phyloP scores from a whole-genome alignment of 2,797 vertebrate genomes.

The Tokudaia tokunoshimensis region DNA sequence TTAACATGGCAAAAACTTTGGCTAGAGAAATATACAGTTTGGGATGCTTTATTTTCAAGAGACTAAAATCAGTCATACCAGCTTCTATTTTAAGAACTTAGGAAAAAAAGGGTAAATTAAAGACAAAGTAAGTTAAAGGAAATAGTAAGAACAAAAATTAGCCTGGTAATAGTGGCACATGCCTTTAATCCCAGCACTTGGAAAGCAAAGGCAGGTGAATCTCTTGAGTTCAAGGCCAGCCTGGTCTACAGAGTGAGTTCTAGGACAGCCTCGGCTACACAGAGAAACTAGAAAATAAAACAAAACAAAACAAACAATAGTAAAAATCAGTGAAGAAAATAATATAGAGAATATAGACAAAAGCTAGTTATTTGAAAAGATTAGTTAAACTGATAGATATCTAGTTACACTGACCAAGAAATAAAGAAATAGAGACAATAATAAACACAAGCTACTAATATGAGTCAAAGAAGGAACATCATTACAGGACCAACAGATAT shows the following conservation, averaged over 20 bases:
- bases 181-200: background rate
- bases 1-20: background rate
- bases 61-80: background rate
- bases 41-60: background rate
- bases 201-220: background rate
- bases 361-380: background rate
- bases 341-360: background rate
- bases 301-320: background rate
- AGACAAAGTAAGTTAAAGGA: background rate
- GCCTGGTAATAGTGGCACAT: background rate
- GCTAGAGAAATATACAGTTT: background rate
- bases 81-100: background rate
- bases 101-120: background rate
- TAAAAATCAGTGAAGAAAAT: background rate
- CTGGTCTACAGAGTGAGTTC: background rate
- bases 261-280: background rate
- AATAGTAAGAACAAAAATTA: background rate
- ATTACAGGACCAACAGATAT: conserved; percentile 31
- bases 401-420: conserved; percentile 7
- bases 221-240: background rate
- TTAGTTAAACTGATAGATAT: background rate
- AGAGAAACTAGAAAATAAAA: background rate
- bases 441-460: conserved; percentile 49
- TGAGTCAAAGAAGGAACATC: conserved; percentile 13
- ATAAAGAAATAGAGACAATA: background rate